A percentile compares a stretch with the other conserved stretches of the same genome.
phyloP scores from a whole-genome alignment of 1,140 invertebrate genomes.

The Sitobion miscanthi region DNA sequence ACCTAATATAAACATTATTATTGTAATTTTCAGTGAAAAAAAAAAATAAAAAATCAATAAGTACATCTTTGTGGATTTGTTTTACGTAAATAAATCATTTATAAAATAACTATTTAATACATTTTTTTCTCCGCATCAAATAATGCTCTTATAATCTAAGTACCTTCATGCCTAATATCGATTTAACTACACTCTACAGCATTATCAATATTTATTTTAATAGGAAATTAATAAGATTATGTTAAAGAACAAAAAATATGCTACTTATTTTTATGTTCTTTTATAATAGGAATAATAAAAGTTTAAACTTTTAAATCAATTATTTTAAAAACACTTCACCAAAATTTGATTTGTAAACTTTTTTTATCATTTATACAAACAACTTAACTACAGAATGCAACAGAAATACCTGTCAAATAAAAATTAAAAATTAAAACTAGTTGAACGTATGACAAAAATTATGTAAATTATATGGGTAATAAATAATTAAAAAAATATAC shows the following conservation, averaged over 20 bases:
- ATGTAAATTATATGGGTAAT: too few relatives aligned
- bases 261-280: background rate
- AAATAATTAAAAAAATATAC: too few relatives aligned
- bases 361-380: too few relatives aligned
- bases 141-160: background rate
- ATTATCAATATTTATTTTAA: background rate
- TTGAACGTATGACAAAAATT: too few relatives aligned
- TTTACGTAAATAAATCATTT: background rate
- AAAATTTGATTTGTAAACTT: too few relatives aligned
- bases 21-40: background rate
- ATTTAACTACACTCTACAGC: background rate
- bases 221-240: background rate
- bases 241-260: background rate
- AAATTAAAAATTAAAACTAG: too few relatives aligned
- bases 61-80: background rate
- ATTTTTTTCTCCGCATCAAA: background rate
- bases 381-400: too few relatives aligned
- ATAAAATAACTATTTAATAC: background rate
- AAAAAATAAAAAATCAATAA: background rate
- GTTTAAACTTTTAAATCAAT: background rate
- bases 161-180: background rate
- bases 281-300: background rate
- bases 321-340: too few relatives aligned
- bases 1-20: background rate
- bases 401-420: too few relatives aligned